Evolutionary conservation across 2,888 invertebrate species (phyloP).

Genomic region (Pediacus dermestoides): DNA sequence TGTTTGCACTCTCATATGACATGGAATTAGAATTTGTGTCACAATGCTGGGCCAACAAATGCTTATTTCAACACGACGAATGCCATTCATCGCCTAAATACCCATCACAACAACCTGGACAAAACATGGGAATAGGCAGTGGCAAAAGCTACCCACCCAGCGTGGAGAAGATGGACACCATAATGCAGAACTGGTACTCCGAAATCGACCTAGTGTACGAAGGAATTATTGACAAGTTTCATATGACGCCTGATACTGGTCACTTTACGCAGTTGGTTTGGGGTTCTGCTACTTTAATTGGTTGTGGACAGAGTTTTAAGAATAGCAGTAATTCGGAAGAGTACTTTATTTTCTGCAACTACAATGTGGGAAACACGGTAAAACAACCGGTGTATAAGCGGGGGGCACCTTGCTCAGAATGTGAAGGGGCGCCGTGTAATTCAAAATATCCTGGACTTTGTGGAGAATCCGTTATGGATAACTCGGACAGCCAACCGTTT

Average conservation of each 20-base stretch:
- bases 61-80: neutral
- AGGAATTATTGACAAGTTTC: neutral
- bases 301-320: neutral
- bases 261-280: conserved; percentile 7
- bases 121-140: conserved; percentile 2
- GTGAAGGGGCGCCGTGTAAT: conserved; percentile 1
- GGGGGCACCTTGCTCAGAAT: conserved; percentile 1
- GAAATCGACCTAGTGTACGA: neutral
- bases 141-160: neutral
- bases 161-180: neutral
- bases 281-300: neutral
- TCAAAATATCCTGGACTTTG: conserved; percentile 1
- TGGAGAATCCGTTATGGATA: conserved; percentile 1
- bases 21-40: neutral
- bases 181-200: neutral
- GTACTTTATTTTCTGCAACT: conserved; percentile 1
- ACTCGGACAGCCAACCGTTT: neutral
- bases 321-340: neutral
- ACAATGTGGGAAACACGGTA: neutral
- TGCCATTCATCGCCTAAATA: conserved; percentile 6
- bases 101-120: conserved; percentile 6
- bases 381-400: neutral
- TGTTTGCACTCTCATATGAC: neutral
- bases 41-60: conserved; percentile 3
- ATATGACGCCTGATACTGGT: neutral